Percentiles rank a stretch among this genome's conserved stretches.
phyloP scores from a whole-genome alignment of 2,113 vertebrate species.

The Galeopterus variegatus region DNA sequence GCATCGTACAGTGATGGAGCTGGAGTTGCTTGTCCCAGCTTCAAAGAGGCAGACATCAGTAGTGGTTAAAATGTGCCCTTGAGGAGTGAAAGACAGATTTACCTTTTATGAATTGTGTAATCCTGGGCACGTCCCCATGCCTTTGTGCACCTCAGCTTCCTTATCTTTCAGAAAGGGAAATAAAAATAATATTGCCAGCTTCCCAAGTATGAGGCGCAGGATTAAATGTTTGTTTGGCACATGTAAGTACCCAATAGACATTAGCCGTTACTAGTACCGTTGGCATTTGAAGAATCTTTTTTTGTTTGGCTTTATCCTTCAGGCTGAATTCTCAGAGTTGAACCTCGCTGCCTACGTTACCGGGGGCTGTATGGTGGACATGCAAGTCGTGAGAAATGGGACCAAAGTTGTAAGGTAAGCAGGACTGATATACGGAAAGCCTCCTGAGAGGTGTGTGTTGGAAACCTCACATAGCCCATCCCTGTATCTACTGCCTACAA shows the following conservation, averaged over 20 bases:
- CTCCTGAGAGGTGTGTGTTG: neutral
- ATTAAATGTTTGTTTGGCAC: neutral
- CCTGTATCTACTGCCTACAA: rapidly evolving
- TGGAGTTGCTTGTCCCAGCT: neutral
- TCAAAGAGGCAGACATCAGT: neutral
- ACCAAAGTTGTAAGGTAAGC: constrained; percentile 97
- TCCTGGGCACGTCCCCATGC: neutral
- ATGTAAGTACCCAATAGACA: rapidly evolving
- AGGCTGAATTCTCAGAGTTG: constrained; percentile 98
- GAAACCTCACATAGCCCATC: neutral
- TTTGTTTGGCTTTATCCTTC: constrained; percentile 76
- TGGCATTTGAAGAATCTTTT: neutral
- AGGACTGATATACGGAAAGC: neutral
- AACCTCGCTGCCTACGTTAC: constrained; percentile 95
- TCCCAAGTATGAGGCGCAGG: neutral
- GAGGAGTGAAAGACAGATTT: neutral
- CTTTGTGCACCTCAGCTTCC: neutral
- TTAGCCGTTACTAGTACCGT: neutral
- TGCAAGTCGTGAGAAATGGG: constrained; percentile 95
- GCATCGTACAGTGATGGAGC: neutral
- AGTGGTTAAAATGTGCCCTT: neutral
- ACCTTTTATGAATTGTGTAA: neutral
- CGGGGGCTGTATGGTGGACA: constrained; percentile 96
- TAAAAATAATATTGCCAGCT: neutral
- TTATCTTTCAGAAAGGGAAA: constrained; percentile 10